A percentile compares a stretch with the other conserved stretches of the same genome.
These are phyloP conservation scores for Lycopodina hypogea DNA, from an alignment of 37 sponge, comb jelly and placozoan species.

Conservation along the genomic window DNA sequence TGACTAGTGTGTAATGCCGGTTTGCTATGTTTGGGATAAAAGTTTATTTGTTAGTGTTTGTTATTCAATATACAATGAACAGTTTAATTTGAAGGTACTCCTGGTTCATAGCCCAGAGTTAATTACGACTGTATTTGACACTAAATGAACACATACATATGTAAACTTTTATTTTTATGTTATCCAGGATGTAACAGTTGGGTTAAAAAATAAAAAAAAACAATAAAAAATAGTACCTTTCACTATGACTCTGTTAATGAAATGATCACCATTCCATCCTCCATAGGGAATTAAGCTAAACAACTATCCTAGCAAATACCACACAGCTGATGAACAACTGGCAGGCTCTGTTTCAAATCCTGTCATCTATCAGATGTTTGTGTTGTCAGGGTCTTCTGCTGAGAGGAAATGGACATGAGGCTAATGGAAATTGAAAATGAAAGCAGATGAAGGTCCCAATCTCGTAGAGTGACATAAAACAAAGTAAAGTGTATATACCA, in stretches of 20 bases:
- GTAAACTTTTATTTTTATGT: too few relatives aligned
- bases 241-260: conserved; percentile 26
- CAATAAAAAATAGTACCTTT: too few relatives aligned
- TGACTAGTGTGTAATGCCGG: too few relatives aligned
- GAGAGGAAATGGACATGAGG: conserved; percentile 1
- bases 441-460: not conserved
- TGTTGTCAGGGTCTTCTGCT: not conserved
- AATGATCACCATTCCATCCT: conserved; percentile 13
- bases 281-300: conserved; percentile 50
- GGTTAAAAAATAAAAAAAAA: not conserved
- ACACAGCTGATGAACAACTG: conserved; percentile 34
- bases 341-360: conserved; percentile 21
- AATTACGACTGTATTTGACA: too few relatives aligned
- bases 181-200: too few relatives aligned
- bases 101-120: too few relatives aligned
- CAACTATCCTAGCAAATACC: conserved; percentile 8
- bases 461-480: not conserved
- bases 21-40: too few relatives aligned
- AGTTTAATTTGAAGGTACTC: too few relatives aligned
- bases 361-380: conserved; percentile 10
- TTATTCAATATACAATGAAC: too few relatives aligned
- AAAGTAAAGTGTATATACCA: not conserved
- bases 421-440: not conserved
- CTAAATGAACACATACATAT: too few relatives aligned
- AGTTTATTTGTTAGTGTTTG: too few relatives aligned